phyloP scores from a whole-genome alignment of 1,140 invertebrate genomes.

The Mesaphorura yosii region DNA sequence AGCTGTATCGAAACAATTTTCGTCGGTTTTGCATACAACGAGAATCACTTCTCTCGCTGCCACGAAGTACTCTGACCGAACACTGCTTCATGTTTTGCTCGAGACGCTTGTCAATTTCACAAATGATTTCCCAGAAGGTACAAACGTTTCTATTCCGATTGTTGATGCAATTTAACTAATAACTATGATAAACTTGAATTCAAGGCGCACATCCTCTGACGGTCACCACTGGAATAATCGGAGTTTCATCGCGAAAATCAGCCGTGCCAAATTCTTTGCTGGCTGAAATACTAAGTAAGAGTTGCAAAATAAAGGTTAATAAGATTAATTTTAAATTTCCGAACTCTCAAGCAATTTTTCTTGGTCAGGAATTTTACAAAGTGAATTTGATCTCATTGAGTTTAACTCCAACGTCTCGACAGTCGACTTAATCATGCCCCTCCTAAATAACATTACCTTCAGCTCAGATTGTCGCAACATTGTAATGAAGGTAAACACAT shows the following conservation, averaged over 20 bases:
- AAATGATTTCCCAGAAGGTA: constrained; percentile 25
- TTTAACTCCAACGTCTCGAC: too few relatives aligned
- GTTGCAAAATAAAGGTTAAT: constrained; percentile 11
- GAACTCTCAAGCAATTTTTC: constrained; percentile 19
- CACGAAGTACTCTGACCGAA: too few relatives aligned
- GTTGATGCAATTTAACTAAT: background rate
- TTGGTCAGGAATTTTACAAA: too few relatives aligned
- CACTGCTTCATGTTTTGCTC: constrained; percentile 18
- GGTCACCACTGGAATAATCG: constrained; percentile 23
- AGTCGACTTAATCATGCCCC: too few relatives aligned
- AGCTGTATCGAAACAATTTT: constrained; percentile 10
- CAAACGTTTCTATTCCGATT: constrained; percentile 1
- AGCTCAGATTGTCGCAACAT: constrained; percentile 19
- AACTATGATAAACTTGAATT: background rate
- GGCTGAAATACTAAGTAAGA: constrained; percentile 21
- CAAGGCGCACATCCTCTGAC: constrained; percentile 22
- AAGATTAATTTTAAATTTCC: constrained; percentile 19
- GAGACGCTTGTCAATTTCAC: constrained; percentile 27
- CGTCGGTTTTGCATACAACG: constrained; percentile 24
- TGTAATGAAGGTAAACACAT: constrained; percentile 17
- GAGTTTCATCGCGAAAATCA: constrained; percentile 21
- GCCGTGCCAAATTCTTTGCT: constrained; percentile 17
- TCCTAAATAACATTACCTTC: constrained; percentile 20
- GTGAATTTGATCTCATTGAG: too few relatives aligned
- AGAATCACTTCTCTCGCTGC: constrained; percentile 17